A percentile compares a stretch with the other conserved stretches of the same genome.
phyloP scores from a whole-genome alignment of 2,888 invertebrate genomes.

The Eulithis testata region DNA sequence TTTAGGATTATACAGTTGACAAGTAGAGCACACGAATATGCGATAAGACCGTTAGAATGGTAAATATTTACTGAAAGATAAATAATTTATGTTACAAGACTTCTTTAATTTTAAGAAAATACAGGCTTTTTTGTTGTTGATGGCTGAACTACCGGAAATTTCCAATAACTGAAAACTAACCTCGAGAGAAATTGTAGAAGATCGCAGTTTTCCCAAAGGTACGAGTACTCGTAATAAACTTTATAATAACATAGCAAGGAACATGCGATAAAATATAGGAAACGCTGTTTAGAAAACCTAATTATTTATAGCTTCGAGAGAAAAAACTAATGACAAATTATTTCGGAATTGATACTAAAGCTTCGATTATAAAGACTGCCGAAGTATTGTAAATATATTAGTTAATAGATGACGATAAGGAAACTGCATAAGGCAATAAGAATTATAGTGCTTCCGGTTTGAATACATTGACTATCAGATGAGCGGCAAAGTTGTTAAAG shows the following conservation, averaged over 20 bases:
- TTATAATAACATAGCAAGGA: neutral
- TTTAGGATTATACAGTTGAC: conserved; percentile 8
- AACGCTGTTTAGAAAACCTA: neutral
- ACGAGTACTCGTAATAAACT: neutral
- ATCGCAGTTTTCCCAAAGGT: neutral
- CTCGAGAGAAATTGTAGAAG: neutral
- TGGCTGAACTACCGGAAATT: neutral
- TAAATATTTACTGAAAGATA: neutral
- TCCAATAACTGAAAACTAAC: neutral
- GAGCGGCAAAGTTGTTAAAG: neutral
- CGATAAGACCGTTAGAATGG: conserved; percentile 9
- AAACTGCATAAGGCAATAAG: neutral
- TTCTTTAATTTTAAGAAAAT: neutral
- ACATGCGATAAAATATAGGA: neutral
- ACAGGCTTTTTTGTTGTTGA: neutral
- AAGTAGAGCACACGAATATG: conserved; percentile 19
- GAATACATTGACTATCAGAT: neutral
- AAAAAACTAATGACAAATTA: neutral
- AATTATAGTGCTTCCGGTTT: neutral
- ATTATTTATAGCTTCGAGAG: neutral
- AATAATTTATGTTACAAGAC: neutral
- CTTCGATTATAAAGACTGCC: neutral
- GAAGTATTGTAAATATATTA: neutral
- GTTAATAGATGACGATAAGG: conserved; percentile 4
- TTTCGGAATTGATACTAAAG: neutral